Evolutionary conservation across 2,888 invertebrate genomes (phyloP).

Genomic region (Oconnorella tubifera): DNA sequence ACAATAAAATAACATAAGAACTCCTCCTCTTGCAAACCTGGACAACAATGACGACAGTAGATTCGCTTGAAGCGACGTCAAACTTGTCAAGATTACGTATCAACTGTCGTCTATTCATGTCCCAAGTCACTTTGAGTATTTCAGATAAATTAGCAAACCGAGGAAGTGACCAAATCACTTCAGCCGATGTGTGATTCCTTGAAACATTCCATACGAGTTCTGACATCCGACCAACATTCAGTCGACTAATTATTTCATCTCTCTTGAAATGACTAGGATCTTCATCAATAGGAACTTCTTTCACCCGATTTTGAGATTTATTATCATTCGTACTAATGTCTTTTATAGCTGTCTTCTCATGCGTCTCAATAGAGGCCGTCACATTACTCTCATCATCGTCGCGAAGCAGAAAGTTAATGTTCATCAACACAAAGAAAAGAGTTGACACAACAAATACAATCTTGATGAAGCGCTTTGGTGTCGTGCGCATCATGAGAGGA

Average conservation of each 20-base stretch:
- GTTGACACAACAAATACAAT: slow-evolving; percentile 12
- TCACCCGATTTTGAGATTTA: background rate
- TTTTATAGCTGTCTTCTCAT: background rate
- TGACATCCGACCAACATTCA: background rate
- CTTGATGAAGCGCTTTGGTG: slow-evolving; percentile 15
- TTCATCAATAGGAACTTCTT: too few relatives aligned
- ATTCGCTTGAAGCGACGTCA: slow-evolving; percentile 38
- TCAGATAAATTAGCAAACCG: background rate
- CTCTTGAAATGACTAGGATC: background rate
- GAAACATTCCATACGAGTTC: background rate
- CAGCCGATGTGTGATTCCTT: background rate
- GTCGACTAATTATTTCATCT: background rate
- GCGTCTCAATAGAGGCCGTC: too few relatives aligned
- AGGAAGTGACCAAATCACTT: background rate
- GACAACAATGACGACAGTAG: slow-evolving; percentile 27
- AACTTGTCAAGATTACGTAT: slow-evolving; percentile 34
- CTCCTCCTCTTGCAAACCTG: too few relatives aligned
- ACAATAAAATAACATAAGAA: too few relatives aligned
- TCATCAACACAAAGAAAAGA: slow-evolving; percentile 12
- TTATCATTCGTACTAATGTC: background rate
- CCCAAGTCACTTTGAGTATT: slow-evolving; percentile 18
- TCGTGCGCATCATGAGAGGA: slow-evolving; percentile 9
- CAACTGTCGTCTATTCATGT: slow-evolving; percentile 33
- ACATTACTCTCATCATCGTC: slow-evolving; percentile 2
- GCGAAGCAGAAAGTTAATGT: slow-evolving; percentile 10